These are phyloP conservation scores for Idris sp. DNA, from an alignment of 1,140 invertebrate genomes.

Conservation along the genomic window DNA sequence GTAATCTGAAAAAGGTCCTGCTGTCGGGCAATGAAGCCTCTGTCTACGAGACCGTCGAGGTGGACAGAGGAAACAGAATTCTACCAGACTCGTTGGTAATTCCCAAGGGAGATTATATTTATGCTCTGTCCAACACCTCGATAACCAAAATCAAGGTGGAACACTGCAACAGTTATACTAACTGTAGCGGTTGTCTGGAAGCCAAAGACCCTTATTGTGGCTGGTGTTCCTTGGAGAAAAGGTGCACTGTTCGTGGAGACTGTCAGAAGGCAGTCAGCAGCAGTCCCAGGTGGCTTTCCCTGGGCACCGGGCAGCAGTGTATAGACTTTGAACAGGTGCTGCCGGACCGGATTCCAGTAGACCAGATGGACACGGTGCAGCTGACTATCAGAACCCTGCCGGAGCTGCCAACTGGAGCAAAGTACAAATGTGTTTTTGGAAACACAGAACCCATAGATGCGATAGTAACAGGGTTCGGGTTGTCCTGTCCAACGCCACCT, in stretches of 20 bases:
- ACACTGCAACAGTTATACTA: slow-evolving; percentile 91
- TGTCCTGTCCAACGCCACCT: slow-evolving; percentile 91
- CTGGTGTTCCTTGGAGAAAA: slow-evolving; percentile 97
- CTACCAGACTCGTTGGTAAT: slow-evolving; percentile 90
- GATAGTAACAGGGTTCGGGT: slow-evolving; percentile 86
- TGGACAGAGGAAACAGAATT: slow-evolving; percentile 86
- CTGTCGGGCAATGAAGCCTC: slow-evolving; percentile 82
- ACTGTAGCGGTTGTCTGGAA: slow-evolving; percentile 93
- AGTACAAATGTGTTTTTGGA: slow-evolving; percentile 95
- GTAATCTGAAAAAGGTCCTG: slow-evolving; percentile 88
- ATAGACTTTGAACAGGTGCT: slow-evolving; percentile 96
- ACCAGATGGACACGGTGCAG: slow-evolving; percentile 89
- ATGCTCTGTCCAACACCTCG: slow-evolving; percentile 85
- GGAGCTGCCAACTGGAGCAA: slow-evolving; percentile 90
- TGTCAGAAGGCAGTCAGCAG: slow-evolving; percentile 92
- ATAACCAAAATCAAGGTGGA: slow-evolving; percentile 95
- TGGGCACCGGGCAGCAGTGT: slow-evolving; percentile 94
- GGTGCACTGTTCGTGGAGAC: slow-evolving; percentile 90
- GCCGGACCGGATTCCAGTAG: slow-evolving; percentile 93
- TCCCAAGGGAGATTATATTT: slow-evolving; percentile 85
- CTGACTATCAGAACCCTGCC: slow-evolving; percentile 93
- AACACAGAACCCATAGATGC: slow-evolving; percentile 91
- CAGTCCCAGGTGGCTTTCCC: slow-evolving; percentile 93
- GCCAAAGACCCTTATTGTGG: slow-evolving; percentile 98
- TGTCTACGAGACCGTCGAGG: slow-evolving; percentile 87